These are phyloP conservation scores for Eumeta japonica DNA, from an alignment of 1,140 invertebrate species.

Conservation along the genomic window DNA sequence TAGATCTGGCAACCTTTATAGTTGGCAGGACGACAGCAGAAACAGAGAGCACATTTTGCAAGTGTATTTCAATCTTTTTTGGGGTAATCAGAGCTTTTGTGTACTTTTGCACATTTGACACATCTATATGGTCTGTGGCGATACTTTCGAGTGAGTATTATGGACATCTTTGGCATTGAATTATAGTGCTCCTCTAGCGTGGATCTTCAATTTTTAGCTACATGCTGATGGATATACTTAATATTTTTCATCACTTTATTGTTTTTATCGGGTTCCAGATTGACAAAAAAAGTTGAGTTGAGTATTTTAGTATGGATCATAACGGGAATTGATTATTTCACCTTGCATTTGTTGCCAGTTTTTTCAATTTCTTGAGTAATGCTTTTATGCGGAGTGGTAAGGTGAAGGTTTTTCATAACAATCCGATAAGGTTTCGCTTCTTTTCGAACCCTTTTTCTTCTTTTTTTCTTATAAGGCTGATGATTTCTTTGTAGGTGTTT, in stretches of 20 bases:
- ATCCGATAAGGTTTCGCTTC: slow-evolving; percentile 1
- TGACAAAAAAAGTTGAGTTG: slow-evolving; percentile 16
- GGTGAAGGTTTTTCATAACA: slow-evolving; percentile 3
- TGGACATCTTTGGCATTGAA: slow-evolving; percentile 35
- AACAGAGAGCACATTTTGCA: slow-evolving; percentile 9
- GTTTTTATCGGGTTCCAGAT: slow-evolving; percentile 23
- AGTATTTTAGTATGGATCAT: slow-evolving; percentile 3
- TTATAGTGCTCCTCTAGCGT: slow-evolving; percentile 17
- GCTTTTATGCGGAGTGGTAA: background rate
- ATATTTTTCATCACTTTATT: slow-evolving; percentile 34
- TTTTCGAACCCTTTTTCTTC: background rate
- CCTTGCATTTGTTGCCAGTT: slow-evolving; percentile 4
- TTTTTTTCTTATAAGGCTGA: background rate
- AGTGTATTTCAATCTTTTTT: slow-evolving; percentile 8
- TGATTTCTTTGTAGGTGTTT: slow-evolving; percentile 1
- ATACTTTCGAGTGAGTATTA: slow-evolving; percentile 15
- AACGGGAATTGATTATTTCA: slow-evolving; percentile 9
- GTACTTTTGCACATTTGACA: slow-evolving; percentile 10
- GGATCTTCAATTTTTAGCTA: slow-evolving; percentile 18
- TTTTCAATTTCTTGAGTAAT: slow-evolving; percentile 4
- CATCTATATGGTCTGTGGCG: slow-evolving; percentile 8
- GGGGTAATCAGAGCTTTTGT: slow-evolving; percentile 7
- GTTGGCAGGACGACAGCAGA: slow-evolving; percentile 10
- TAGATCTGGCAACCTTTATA: slow-evolving; percentile 11
- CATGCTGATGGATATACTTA: slow-evolving; percentile 16